Conservation (phyloP, 2,888 invertebrate genomes). For the Ecliptopera silaceata region DNA sequence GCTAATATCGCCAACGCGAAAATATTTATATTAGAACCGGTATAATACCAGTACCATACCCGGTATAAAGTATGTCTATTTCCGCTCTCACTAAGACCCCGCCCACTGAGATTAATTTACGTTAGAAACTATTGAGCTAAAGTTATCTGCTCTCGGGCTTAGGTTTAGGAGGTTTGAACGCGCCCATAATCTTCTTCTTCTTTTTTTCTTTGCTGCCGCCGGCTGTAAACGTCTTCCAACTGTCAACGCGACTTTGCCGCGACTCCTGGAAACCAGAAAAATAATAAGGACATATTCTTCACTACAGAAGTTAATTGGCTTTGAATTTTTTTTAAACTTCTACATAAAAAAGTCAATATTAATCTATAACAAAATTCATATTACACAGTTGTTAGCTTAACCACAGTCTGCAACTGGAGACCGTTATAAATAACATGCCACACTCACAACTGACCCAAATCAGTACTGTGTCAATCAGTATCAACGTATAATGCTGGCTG, state of each 20-base stretch:
- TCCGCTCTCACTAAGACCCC: constrained; percentile 7
- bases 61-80: neutral
- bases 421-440: too few relatives aligned
- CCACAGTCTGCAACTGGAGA: too few relatives aligned
- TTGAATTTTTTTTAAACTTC: too few relatives aligned
- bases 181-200: constrained; percentile 87
- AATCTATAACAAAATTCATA: too few relatives aligned
- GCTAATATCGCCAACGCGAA: too few relatives aligned
- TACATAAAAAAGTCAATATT: too few relatives aligned
- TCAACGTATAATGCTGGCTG: too few relatives aligned
- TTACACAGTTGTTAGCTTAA: too few relatives aligned
- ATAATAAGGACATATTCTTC: neutral
- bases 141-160: constrained; percentile 95
- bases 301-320: too few relatives aligned
- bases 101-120: constrained; percentile 17
- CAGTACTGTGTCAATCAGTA: too few relatives aligned
- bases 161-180: constrained; percentile 95
- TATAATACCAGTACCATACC: neutral
- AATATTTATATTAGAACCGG: too few relatives aligned
- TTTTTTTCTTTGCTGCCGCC: constrained; percentile 89
- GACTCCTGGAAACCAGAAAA: constrained; percentile 86
- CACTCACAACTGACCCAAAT: too few relatives aligned
- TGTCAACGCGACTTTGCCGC: constrained; percentile 94
- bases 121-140: constrained; percentile 9
- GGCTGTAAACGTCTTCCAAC: constrained; percentile 96